Evolutionary conservation across 1,140 invertebrate genomes (phyloP).

Genomic region (Proctacanthus coquilletti): DNA sequence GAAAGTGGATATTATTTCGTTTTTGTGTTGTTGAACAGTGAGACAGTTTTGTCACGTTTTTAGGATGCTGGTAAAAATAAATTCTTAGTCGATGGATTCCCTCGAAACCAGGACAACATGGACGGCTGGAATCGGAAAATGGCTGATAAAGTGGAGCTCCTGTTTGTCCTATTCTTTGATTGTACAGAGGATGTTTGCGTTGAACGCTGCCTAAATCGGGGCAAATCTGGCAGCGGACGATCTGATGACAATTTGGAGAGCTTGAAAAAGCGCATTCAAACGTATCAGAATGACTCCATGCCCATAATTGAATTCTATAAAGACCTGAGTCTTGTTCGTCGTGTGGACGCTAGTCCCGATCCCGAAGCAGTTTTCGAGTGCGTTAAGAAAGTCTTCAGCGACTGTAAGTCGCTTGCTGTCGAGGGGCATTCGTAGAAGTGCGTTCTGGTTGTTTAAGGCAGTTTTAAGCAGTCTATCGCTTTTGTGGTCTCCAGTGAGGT

Average conservation of each 20-base stretch:
- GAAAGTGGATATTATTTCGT: too few relatives aligned
- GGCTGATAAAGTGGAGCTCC: constrained; percentile 65
- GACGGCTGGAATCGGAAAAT: constrained; percentile 87
- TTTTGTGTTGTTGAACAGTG: too few relatives aligned
- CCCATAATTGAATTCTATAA: constrained; percentile 87
- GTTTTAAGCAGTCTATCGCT: too few relatives aligned
- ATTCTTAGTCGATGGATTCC: constrained; percentile 98
- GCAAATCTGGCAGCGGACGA: constrained; percentile 76
- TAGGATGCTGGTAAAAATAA: constrained; percentile 49
- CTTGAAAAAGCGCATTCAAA: constrained; percentile 78
- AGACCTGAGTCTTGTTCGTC: constrained; percentile 51
- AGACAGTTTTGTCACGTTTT: too few relatives aligned
- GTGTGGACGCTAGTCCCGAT: constrained; percentile 54
- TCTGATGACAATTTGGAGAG: constrained; percentile 90
- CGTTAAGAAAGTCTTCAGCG: constrained; percentile 33
- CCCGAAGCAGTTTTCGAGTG: constrained; percentile 55
- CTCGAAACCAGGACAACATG: constrained; percentile 91
- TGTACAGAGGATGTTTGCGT: constrained; percentile 75
- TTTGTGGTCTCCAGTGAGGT: too few relatives aligned
- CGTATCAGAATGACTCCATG: constrained; percentile 79
- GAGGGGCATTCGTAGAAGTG: too few relatives aligned
- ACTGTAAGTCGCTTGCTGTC: too few relatives aligned
- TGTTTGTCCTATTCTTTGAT: constrained; percentile 89
- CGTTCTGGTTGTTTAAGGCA: too few relatives aligned
- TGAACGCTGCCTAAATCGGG: constrained; percentile 68